These are phyloP conservation scores for Drosophila chauvacae DNA, from an alignment of 1,140 invertebrate genomes.

Conservation along the genomic window DNA sequence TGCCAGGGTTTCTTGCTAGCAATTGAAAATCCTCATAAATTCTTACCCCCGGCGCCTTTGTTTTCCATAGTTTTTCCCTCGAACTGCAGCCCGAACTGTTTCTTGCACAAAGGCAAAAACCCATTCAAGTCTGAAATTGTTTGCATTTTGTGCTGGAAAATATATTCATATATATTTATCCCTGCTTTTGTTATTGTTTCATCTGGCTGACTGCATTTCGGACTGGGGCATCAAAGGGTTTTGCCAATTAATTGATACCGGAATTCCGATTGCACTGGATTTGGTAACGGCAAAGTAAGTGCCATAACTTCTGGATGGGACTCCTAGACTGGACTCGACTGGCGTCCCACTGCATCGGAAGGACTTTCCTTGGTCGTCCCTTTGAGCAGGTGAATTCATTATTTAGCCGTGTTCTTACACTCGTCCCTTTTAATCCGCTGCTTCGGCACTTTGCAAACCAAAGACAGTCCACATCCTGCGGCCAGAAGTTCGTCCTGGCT, in stretches of 20 bases:
- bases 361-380: neutral
- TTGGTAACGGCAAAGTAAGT: constrained; percentile 1
- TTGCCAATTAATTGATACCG: constrained; percentile 30
- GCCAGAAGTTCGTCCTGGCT: constrained; percentile 41
- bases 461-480: constrained; percentile 53
- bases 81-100: neutral
- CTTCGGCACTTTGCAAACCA: constrained; percentile 36
- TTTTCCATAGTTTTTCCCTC: constrained; percentile 10
- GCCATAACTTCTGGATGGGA: neutral
- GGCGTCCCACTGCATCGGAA: constrained; percentile 1
- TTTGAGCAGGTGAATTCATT: constrained; percentile 40
- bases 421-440: constrained; percentile 16
- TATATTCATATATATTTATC: constrained; percentile 7
- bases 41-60: neutral
- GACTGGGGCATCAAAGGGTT: constrained; percentile 7
- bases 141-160: constrained; percentile 31
- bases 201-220: constrained; percentile 34
- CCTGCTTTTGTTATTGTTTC: constrained; percentile 16
- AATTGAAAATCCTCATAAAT: constrained; percentile 37
- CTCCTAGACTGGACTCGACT: neutral
- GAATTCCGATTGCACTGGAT: neutral
- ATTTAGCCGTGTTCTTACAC: constrained; percentile 38
- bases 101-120: constrained; percentile 36
- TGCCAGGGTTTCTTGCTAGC: constrained; percentile 12
- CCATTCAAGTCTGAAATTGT: constrained; percentile 61